A percentile compares a stretch with the other conserved stretches of the same genome.
Conservation (phyloP, 2,113 vertebrate genomes). For the Austrofundulus limnaeus region DNA sequence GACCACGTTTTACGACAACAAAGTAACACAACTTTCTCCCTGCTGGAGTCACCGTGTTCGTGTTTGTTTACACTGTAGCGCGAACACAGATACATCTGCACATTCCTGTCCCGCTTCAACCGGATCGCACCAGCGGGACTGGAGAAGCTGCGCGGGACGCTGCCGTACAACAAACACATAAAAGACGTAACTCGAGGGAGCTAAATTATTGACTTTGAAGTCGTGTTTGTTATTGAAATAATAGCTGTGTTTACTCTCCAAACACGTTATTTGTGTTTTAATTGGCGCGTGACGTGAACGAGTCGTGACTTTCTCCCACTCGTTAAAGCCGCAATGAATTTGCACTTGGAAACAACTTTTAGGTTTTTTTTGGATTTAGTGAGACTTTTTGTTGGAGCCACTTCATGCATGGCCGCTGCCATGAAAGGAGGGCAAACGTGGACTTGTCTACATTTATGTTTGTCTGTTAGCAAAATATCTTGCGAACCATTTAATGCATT, state of each 20-base stretch:
- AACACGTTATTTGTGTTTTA: slow-evolving; percentile 1
- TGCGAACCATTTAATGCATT: no score
- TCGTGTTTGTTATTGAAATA: slow-evolving; percentile 10
- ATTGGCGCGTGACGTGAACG: not conserved
- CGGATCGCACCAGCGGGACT: slow-evolving; percentile 43
- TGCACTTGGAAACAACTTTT: not conserved
- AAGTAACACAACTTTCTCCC: not conserved
- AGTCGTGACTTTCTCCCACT: not conserved
- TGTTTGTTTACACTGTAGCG: slow-evolving; percentile 43
- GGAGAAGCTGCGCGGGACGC: slow-evolving; percentile 16
- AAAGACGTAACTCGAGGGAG: not conserved
- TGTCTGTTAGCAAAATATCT: no score
- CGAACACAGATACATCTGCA: slow-evolving; percentile 26
- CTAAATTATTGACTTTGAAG: not conserved
- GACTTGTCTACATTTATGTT: no score
- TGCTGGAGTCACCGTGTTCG: slow-evolving; percentile 8
- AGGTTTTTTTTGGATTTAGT: not conserved
- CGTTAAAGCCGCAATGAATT: not conserved
- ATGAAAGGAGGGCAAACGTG: no score
- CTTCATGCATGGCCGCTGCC: no score
- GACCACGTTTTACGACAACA: not conserved
- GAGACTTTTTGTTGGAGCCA: no score
- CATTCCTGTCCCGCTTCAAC: slow-evolving; percentile 55
- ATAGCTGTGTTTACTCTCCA: not conserved
- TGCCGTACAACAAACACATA: slow-evolving; percentile 4